phyloP scores from a whole-genome alignment of 1,140 invertebrate genomes.

The Tetragonula clypearis region DNA sequence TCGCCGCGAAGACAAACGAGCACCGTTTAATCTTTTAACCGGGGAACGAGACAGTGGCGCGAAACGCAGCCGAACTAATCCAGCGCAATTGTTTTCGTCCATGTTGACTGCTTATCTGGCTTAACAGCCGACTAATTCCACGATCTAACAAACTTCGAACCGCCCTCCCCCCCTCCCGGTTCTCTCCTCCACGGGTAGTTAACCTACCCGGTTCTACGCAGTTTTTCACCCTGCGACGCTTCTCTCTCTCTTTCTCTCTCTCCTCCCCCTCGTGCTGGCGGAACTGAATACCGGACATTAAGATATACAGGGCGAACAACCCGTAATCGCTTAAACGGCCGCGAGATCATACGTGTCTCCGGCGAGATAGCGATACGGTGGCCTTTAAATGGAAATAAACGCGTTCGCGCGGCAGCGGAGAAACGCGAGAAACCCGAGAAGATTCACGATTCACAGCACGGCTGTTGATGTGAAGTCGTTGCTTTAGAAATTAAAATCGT shows the following conservation, averaged over 20 bases:
- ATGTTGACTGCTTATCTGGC: slow-evolving; percentile 80
- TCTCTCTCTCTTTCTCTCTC: no score
- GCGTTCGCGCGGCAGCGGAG: background rate
- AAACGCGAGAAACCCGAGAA: slow-evolving; percentile 3
- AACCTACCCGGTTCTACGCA: slow-evolving; percentile 50
- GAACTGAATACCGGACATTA: slow-evolving; percentile 63
- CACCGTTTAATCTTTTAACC: slow-evolving; percentile 71
- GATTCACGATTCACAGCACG: background rate
- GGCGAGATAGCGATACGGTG: slow-evolving; percentile 48
- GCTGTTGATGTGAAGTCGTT: background rate
- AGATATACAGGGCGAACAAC: slow-evolving; percentile 35
- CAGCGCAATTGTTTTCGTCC: slow-evolving; percentile 77
- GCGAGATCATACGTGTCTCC: slow-evolving; percentile 43
- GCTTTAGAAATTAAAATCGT: background rate
- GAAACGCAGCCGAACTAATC: slow-evolving; percentile 66
- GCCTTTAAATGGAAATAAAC: slow-evolving; percentile 41
- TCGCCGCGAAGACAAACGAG: slow-evolving; percentile 61
- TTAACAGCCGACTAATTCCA: slow-evolving; percentile 81
- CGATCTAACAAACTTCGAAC: slow-evolving; percentile 76
- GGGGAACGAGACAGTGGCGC: slow-evolving; percentile 49
- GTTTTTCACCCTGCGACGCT: slow-evolving; percentile 51
- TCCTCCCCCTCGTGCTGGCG: background rate
- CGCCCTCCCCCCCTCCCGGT: slow-evolving; percentile 29
- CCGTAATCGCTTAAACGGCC: slow-evolving; percentile 33
- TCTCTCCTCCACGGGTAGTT: slow-evolving; percentile 50